phyloP scores from a whole-genome alignment of 2,113 vertebrate genomes.

The Pteruthius melanotis region DNA sequence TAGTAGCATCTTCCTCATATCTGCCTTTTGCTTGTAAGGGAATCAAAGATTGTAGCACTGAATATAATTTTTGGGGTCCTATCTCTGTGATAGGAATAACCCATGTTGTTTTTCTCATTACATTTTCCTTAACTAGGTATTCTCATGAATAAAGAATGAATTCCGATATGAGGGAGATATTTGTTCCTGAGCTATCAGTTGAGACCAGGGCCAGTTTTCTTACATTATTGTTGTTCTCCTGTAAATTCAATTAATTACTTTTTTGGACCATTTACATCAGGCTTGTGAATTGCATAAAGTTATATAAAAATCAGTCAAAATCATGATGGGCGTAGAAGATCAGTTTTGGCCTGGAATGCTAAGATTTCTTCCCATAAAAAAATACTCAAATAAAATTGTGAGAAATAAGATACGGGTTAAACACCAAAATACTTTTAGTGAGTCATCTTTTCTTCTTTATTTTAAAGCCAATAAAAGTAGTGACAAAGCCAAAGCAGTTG shows the following conservation, averaged over 20 bases:
- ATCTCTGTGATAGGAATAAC: neutral
- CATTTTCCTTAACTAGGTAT: neutral
- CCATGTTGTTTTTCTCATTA: neutral
- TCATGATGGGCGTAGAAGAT: neutral
- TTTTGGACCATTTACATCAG: neutral
- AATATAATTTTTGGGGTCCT: neutral
- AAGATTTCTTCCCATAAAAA: neutral
- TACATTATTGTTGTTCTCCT: neutral
- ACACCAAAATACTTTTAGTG: neutral
- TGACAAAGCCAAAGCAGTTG: neutral
- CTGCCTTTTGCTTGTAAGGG: neutral
- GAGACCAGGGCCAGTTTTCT: neutral
- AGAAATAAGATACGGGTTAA: neutral
- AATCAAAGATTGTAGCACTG: neutral
- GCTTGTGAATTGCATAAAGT: neutral
- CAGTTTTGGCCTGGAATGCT: neutral
- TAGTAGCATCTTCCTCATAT: neutral
- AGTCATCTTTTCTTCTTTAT: neutral
- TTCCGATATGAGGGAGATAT: neutral
- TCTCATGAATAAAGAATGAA: neutral
- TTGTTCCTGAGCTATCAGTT: neutral
- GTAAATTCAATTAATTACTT: neutral
- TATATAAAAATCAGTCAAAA: neutral
- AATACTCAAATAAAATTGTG: neutral
- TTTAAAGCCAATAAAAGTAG: neutral